These are phyloP conservation scores for Capromys pilorides DNA, from an alignment of 2,797 vertebrate genomes.

Conservation along the genomic window DNA sequence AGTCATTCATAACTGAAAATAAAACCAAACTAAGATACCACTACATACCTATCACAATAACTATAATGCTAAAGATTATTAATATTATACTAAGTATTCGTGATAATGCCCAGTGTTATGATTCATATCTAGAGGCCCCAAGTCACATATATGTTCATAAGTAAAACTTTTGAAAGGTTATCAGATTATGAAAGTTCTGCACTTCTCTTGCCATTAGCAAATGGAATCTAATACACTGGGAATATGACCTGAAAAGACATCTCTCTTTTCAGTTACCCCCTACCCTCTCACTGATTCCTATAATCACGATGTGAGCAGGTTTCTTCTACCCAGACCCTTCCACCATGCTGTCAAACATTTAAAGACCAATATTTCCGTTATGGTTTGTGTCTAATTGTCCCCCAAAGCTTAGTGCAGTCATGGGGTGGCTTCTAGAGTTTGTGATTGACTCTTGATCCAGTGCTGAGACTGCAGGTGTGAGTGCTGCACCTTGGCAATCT, in stretches of 20 bases:
- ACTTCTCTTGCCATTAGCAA: neutral
- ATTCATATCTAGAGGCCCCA: neutral
- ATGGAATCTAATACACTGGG: neutral
- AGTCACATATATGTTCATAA: neutral
- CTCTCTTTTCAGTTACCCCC: neutral
- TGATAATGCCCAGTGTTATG: neutral
- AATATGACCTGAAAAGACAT: neutral
- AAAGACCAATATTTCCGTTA: neutral
- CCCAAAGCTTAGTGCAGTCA: too few relatives aligned
- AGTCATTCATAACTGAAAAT: slow-evolving; percentile 8
- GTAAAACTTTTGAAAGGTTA: neutral
- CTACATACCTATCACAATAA: neutral
- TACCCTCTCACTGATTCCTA: neutral
- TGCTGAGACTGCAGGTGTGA: too few relatives aligned
- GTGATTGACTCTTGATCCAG: too few relatives aligned
- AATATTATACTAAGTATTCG: neutral
- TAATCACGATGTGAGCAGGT: neutral
- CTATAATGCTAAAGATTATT: neutral
- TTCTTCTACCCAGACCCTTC: too few relatives aligned
- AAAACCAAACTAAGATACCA: neutral
- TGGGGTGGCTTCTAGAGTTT: too few relatives aligned
- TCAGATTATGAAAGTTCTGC: neutral
- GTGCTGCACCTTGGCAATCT: too few relatives aligned
- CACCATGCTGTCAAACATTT: neutral
- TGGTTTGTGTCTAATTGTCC: too few relatives aligned